Conservation (phyloP, 2,888 invertebrate genomes). For the Dryomyza anilis region DNA sequence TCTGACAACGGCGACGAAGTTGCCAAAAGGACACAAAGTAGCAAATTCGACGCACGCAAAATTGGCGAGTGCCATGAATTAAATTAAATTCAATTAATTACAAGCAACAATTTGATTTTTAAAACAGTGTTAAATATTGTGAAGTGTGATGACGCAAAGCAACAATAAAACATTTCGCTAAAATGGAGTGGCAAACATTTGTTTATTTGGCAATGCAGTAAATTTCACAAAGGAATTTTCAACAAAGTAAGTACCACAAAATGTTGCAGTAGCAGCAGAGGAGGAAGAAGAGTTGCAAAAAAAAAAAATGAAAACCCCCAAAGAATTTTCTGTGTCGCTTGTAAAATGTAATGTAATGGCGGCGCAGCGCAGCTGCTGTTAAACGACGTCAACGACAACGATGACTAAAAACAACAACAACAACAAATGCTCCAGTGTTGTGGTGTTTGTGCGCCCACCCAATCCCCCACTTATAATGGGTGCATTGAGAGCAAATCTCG, state of each 20-base stretch:
- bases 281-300: not conserved
- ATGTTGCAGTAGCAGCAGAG: not conserved
- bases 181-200: not conserved
- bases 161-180: not conserved
- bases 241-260: conserved; percentile 18
- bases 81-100: not conserved
- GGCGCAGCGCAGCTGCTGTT: conserved; percentile 29
- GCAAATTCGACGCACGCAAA: conserved; percentile 7
- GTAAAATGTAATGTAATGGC: conserved; percentile 52
- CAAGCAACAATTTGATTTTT: not conserved
- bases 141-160: not conserved
- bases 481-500: conserved; percentile 47
- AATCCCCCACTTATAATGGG: not conserved
- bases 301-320: not conserved
- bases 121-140: not conserved
- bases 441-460: conserved; percentile 4
- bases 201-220: not conserved
- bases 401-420: not conserved
- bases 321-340: not conserved
- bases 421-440: not conserved
- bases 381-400: not conserved
- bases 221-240: too few relatives aligned
- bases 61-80: not conserved
- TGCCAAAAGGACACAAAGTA: conserved; percentile 18
- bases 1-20: conserved; percentile 3